Base-by-base conservation (phyloP, 2,797 vertebrate species). In the Meriones psammophilus region DNA sequence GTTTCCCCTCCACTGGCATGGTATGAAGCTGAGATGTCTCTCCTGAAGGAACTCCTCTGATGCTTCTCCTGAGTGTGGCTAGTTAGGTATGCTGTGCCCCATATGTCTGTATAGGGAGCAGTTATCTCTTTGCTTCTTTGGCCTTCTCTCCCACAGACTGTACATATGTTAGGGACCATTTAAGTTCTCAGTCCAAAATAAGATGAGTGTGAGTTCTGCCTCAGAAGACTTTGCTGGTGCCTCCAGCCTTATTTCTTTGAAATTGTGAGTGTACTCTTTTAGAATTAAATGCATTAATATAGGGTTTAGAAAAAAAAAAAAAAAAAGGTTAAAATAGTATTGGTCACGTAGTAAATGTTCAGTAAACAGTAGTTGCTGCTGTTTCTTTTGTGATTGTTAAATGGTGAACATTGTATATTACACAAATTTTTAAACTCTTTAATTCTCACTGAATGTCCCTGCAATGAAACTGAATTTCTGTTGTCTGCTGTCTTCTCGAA, bases 171-270 rank as follows among this genome's bases (percentile, higher is more conserved):
- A 89, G n/a, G 50, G 42, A 92, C 30, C 36, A 20, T 89, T 33
- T 90, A 92, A 84, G 85, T 92, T 94, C 88, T 87, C n/a, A 93
- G 77, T 87, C 90, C 26, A 91, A 86, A 97, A 62, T 88, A 66
- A 39, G 17, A 66, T 90, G 24, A 84, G 73, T 83, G 10, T 94
- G 88, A 58, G 83, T 86, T n/a, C 54, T 71, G 14, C 54, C 94
- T 92, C 74, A 81, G 62, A 42, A 91, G 88, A 91, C 88, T 95
- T 91, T 42, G 50, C 36, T 88, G 86, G 86, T 93, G 28, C 54
- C 56, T 78, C 56, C n/a, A 74, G 46, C 73, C 33, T 95, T 39
- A 22, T 94, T 89, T 95, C 39, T 74, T 0, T 93, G 64, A 92
- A 94, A 58, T 66, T 17, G 20, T 92, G 3, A 74, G 39, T 80